Conservation (phyloP, 2,797 vertebrate genomes). For the Cossypha polioptera region DNA sequence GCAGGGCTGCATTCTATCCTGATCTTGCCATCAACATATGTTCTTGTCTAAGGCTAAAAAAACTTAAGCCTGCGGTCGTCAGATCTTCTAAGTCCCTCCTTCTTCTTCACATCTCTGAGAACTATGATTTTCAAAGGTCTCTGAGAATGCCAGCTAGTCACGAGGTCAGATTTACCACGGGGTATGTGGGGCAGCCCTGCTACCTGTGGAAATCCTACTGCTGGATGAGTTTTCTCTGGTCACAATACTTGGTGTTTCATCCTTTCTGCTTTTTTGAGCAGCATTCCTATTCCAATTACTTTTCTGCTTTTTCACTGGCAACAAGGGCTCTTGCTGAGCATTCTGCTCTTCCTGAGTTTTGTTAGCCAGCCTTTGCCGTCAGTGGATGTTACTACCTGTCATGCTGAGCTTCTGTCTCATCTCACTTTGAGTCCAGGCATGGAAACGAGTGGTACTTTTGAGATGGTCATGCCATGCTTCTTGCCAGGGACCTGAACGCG, state of each 20-base stretch:
- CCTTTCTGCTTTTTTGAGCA: not conserved
- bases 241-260: not conserved
- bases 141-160: not conserved
- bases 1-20: not conserved
- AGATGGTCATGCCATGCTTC: accelerated
- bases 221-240: not conserved
- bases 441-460: not conserved
- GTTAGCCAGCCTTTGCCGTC: not conserved
- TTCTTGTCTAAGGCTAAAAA: not conserved
- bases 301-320: not conserved
- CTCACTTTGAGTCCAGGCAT: not conserved
- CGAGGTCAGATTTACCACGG: not conserved
- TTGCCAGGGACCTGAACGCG: accelerated
- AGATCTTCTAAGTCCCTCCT: not conserved
- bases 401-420: not conserved
- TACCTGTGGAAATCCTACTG: not conserved
- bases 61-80: not conserved
- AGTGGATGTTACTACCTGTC: not conserved
- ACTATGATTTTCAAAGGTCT: not conserved
- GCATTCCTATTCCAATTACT: not conserved
- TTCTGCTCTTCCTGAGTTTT: not conserved
- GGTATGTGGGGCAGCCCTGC: accelerated
- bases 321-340: not conserved
- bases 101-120: not conserved
- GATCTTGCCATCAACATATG: not conserved